Evolutionary conservation across 2,888 invertebrate species (phyloP), one percentile per base, ranked within the genome.

Genomic region (Gerosis bhagava): DNA sequence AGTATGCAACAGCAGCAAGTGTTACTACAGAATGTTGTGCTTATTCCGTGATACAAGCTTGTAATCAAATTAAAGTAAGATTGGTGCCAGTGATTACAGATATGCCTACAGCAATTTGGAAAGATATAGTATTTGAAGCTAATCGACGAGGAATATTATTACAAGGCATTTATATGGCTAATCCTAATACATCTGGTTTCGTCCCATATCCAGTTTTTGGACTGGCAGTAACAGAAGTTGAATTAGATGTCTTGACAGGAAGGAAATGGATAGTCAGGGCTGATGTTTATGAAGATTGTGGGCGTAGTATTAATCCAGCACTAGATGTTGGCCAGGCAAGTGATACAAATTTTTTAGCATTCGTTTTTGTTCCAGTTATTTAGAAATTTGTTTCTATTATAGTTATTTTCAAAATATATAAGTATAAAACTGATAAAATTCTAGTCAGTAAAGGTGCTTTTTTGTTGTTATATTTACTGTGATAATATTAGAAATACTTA

Each of bases 1-100:
- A 90, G 64, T 74, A 0, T 80, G 88, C 10, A 91, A 94, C 6
- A 94, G 94, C 1, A 93, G 92, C 0, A 0, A 92, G 92, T 70
- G 65, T 91, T 2, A 89, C 92, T 0, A 92, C 92, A 42, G 95
- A 95, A 71, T 77, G 90, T 34, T 90, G 21, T 83, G 89, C 54
- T 86, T 7, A 75, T 56, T 79, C 87, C 26, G 73, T 90, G 0
- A 90, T 92, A 79, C 90, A 39, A 61, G 94, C 15, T 77, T 93
- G 2, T 65, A 76, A 36, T 74, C 83, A 52, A 93, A 93, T 0
- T 76, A 68, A 31, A 19, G 25, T 5, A 11, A 29, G 37, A 6
- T 31, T 45, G 7, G 19, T 17, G 0, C 45, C 45, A 16, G 25
- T 45, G 11, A 12, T 19, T 13, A 37, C 19, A 1, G 31, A 31